Base-by-base conservation (phyloP, 2,888 invertebrate genomes). In the Griposia aprilina region DNA sequence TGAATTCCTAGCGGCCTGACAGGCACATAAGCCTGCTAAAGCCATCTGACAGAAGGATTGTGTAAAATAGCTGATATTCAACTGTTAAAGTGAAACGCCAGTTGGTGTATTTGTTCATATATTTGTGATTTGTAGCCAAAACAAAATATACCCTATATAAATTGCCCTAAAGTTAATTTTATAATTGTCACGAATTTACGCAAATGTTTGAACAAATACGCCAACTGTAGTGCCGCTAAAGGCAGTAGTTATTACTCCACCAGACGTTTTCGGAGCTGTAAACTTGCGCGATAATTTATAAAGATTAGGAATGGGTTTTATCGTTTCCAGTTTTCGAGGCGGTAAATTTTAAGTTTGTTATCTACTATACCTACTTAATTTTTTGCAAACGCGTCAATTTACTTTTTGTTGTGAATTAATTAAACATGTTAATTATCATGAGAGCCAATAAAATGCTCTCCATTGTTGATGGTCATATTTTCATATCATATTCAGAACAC, bases 251-350 rank as follows among this genome's bases (percentile, higher is more conserved):
- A 67, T 70, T 62, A 73, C 41, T 45, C 10, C 13, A 59, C 36
- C 36, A 82, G 69, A 78, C 55, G 50, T 57, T 82, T 66, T 45
- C 10, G 13, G 41, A 15, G 17, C 20, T 67, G 57, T 62, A 48
- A 70, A 71, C 57, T 74, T 71, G 26, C 1, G 63, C 57, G 70
- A 68, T 74, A 67, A 74, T 80, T 82, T 67, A 82, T 59, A 67
- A 74, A 84, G 67, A 82, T 83, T 67, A 72, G 26, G 50, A 70
- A 70, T 70, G 55, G 20, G n/a, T 57, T 83, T 62, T 50, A 70
- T 36, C 41, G 55, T 78, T 81, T 83, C 57, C 62, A 82, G 55
- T 70, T 82, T 71, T 62, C 17, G 13, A 1, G 15, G 65, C 41
- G 15, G 62, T 83, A 60, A 36, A 70, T 70, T 77, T 52, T 52